phyloP scores from a whole-genome alignment of 2,888 invertebrate genomes.

The Nasonia oneida region DNA sequence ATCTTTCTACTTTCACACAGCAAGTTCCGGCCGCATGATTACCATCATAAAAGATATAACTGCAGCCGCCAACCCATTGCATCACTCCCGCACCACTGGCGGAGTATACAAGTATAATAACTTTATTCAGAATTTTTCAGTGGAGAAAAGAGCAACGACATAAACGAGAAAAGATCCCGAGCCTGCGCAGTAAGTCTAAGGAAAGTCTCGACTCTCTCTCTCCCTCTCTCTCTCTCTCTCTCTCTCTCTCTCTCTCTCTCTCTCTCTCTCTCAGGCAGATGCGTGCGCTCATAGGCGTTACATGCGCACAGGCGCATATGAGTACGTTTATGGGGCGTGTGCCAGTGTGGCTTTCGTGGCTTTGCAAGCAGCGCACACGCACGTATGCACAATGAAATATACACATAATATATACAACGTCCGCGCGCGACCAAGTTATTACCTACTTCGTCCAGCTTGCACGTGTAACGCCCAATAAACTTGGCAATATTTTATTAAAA shows the following conservation, averaged over 20 bases:
- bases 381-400: not conserved
- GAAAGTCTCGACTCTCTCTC: not conserved
- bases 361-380: not conserved
- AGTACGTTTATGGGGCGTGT: conserved; percentile 5
- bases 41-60: no score
- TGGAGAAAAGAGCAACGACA: not conserved
- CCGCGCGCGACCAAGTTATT: conserved; percentile 38
- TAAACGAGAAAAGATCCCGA: not conserved
- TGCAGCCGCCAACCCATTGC: no score
- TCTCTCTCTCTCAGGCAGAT: conserved; percentile 5
- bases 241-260: no score
- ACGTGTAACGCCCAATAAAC: conserved; percentile 56
- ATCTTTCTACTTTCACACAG: no score
- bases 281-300: conserved; percentile 22
- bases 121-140: not conserved
- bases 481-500: conserved; percentile 52
- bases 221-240: not conserved
- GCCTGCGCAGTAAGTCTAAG: not conserved
- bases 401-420: not conserved
- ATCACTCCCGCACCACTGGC: no score
- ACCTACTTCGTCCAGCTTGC: conserved; percentile 14
- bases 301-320: not conserved
- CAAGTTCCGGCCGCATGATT: no score
- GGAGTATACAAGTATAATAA: not conserved
- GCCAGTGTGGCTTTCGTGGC: conserved; percentile 12